Evolutionary conservation across 2,113 vertebrate species (phyloP).

Genomic region (Amblyopsis rosae): DNA sequence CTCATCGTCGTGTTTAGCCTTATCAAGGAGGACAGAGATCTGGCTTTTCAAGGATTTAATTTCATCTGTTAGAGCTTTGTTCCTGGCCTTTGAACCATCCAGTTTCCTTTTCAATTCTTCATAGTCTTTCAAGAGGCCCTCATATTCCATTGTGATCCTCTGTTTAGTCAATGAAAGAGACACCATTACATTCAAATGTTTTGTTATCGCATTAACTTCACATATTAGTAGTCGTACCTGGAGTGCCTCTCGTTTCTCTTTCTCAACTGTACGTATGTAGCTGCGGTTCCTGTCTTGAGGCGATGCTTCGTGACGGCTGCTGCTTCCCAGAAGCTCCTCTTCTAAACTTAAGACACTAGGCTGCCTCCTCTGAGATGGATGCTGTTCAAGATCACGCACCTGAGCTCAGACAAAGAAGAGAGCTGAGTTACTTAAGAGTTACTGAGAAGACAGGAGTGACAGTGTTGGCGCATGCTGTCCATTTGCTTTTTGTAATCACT

Average conservation of each 20-base stretch:
- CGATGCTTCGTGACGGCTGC: conserved; percentile 68
- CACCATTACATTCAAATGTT: background rate
- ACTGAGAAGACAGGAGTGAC: too few species aligned
- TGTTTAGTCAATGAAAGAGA: conserved; percentile 22
- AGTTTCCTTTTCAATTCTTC: conserved; percentile 82
- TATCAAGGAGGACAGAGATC: conserved; percentile 83
- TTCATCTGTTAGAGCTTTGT: conserved; percentile 80
- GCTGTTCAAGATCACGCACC: conserved; percentile 89
- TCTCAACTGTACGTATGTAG: conserved; percentile 84
- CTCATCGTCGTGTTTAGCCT: conserved; percentile 88
- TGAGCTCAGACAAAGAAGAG: conserved; percentile 42
- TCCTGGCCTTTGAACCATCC: conserved; percentile 82
- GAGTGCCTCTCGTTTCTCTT: conserved; percentile 83
- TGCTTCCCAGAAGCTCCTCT: conserved; percentile 58
- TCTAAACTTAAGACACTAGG: conserved; percentile 46
- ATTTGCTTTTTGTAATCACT: too few species aligned
- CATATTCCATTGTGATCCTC: conserved; percentile 79
- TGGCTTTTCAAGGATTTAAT: conserved; percentile 84
- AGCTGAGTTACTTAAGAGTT: background rate
- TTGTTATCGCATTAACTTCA: background rate
- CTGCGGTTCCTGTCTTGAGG: conserved; percentile 81
- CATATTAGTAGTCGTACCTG: conserved; percentile 73
- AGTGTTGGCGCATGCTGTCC: too few species aligned
- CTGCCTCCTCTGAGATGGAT: conserved; percentile 72
- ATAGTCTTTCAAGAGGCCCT: conserved; percentile 77